Conservation (phyloP, 2,888 invertebrate species). For the Rhabditoides inermis region DNA sequence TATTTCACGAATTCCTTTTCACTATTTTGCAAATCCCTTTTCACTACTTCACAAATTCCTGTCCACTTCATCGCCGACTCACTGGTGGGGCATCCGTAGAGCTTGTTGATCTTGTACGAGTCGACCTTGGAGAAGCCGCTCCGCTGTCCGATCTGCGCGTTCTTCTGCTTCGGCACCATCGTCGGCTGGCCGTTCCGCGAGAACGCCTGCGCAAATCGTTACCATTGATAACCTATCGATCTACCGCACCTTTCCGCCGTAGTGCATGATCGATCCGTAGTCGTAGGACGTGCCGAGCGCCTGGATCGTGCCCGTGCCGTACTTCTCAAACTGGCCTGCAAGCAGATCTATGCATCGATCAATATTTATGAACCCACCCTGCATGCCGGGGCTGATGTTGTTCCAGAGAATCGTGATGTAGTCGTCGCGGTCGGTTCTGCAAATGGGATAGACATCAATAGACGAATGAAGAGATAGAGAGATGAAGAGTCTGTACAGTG, state of each 20-base stretch:
- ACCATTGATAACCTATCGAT: not conserved
- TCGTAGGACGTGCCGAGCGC: constrained; percentile 47
- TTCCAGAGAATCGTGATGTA: constrained; percentile 50
- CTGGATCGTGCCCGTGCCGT: constrained; percentile 47
- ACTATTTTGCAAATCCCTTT: not conserved
- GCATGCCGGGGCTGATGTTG: constrained; percentile 49
- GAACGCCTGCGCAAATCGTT: constrained; percentile 26
- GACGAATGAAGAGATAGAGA: no score
- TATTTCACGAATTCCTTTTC: not conserved
- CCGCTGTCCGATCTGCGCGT: constrained; percentile 47
- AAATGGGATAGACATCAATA: no score
- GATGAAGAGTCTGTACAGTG: no score
- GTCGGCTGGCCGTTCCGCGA: constrained; percentile 49
- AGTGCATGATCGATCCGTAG: constrained; percentile 50
- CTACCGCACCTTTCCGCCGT: constrained; percentile 43
- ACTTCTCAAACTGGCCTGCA: constrained; percentile 49
- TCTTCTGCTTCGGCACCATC: constrained; percentile 43
- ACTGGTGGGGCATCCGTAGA: constrained; percentile 45
- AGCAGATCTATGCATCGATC: not conserved
- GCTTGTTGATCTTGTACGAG: constrained; percentile 46
- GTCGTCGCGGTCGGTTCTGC: constrained; percentile 41
- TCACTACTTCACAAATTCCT: not conserved
- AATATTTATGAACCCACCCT: constrained; percentile 15
- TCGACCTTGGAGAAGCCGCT: constrained; percentile 48
- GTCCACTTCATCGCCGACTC: not conserved